Evolutionary conservation across 2,888 invertebrate species (phyloP).

Genomic region (Diplazon laetatorius): DNA sequence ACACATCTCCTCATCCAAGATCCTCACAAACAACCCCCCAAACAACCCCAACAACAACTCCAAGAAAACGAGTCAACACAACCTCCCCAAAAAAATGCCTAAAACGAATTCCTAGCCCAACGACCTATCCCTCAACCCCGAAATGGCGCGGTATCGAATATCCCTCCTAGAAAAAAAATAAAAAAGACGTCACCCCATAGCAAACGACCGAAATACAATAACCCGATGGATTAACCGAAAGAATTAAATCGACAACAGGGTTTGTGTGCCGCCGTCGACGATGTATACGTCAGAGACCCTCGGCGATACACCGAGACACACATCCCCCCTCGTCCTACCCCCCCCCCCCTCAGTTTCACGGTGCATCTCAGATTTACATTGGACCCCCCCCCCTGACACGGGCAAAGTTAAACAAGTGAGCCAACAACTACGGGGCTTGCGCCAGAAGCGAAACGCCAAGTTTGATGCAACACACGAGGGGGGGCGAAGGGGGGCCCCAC

Average conservation of each 20-base stretch:
- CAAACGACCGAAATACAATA: constrained; percentile 6
- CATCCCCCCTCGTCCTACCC: not conserved
- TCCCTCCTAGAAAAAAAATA: not conserved
- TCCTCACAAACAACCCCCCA: too few relatives aligned
- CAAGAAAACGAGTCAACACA: too few relatives aligned
- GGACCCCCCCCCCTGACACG: constrained; percentile 18
- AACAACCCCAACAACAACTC: too few relatives aligned
- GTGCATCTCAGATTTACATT: constrained; percentile 22
- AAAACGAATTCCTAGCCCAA: too few relatives aligned
- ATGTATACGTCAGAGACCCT: too few relatives aligned
- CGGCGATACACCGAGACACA: not conserved
- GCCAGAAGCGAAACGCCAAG: constrained; percentile 34
- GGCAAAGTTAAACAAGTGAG: constrained; percentile 49
- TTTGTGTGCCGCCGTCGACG: too few relatives aligned
- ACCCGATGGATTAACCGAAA: constrained; percentile 22
- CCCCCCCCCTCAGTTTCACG: not conserved
- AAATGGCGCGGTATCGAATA: not conserved
- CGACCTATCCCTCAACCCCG: too few relatives aligned
- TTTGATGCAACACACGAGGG: constrained; percentile 55
- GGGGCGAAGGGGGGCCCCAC: too few relatives aligned
- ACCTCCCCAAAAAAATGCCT: too few relatives aligned
- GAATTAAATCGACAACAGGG: constrained; percentile 45
- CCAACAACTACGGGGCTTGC: constrained; percentile 39
- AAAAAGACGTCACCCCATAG: not conserved
- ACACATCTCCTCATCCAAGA: too few relatives aligned